phyloP scores from a whole-genome alignment of 2,113 vertebrate genomes.

The Xiphophorus maculatus region DNA sequence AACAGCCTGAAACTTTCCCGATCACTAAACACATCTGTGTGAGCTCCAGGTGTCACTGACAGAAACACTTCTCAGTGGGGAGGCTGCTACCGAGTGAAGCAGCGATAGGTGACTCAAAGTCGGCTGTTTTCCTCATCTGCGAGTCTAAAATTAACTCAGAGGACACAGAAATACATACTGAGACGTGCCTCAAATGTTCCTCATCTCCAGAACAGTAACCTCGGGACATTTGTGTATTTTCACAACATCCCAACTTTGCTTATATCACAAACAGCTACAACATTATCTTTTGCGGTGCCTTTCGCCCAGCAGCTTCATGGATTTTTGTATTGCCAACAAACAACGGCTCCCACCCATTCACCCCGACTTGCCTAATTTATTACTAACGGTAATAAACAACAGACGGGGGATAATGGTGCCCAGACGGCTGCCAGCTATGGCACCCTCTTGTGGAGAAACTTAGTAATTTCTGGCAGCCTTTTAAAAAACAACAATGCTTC shows the following conservation, averaged over 20 bases:
- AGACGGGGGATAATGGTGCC: background rate
- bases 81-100: background rate
- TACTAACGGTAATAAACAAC: constrained; percentile 18
- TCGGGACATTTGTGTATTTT: background rate
- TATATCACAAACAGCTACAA: background rate
- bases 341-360: background rate
- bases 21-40: background rate
- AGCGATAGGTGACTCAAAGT: no score
- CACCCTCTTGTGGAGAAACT: constrained; percentile 46
- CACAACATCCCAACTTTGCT: background rate
- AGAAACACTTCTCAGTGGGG: background rate
- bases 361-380: constrained; percentile 41
- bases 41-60: no score
- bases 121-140: no score
- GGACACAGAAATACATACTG: no score
- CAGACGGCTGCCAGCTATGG: constrained; percentile 10
- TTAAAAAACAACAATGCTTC: constrained; percentile 10
- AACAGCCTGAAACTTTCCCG: background rate
- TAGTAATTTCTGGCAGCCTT: constrained; percentile 18
- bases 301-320: background rate
- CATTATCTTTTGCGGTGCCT: background rate
- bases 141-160: no score
- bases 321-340: constrained; percentile 11
- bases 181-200: background rate
- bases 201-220: background rate